Conservation (phyloP, 2,888 invertebrate species). For the Microplitis deprimator region DNA sequence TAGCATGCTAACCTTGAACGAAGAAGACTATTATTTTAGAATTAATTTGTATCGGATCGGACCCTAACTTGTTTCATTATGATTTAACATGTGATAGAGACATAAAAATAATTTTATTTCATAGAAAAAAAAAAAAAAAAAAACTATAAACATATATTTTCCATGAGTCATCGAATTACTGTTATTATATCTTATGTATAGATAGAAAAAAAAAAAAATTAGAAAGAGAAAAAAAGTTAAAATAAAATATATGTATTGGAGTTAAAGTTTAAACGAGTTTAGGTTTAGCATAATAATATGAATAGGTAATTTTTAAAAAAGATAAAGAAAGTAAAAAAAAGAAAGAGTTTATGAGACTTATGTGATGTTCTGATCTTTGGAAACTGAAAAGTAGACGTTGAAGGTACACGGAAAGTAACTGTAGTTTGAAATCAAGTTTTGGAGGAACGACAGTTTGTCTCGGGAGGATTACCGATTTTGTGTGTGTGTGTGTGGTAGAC, state of each 20-base stretch:
- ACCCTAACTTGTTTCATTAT: neutral
- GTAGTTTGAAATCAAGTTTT: conserved; percentile 54
- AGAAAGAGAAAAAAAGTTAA: conserved; percentile 4
- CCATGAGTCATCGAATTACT: neutral
- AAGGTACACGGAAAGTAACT: conserved; percentile 34
- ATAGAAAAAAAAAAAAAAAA: neutral
- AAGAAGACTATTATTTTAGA: neutral
- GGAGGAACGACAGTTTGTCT: conserved; percentile 41
- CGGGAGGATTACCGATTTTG: conserved; percentile 52
- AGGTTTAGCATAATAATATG: conserved; percentile 7
- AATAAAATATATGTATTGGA: neutral
- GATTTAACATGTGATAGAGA: neutral
- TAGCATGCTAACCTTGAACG: neutral
- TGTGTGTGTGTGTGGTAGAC: conserved; percentile 6
- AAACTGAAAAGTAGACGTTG: conserved; percentile 1
- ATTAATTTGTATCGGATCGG: neutral
- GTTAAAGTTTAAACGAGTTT: neutral
- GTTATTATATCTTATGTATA: neutral
- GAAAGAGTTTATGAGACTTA: neutral
- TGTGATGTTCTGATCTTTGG: conserved; percentile 8
- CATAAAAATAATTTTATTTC: neutral
- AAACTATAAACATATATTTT: neutral
- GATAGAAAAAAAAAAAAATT: neutral
- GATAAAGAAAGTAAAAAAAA: neutral
- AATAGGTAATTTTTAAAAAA: conserved; percentile 11